Percentiles rank a stretch among this genome's conserved stretches.
Conservation (phyloP, 2,797 vertebrate genomes). For the Pterois miles region DNA sequence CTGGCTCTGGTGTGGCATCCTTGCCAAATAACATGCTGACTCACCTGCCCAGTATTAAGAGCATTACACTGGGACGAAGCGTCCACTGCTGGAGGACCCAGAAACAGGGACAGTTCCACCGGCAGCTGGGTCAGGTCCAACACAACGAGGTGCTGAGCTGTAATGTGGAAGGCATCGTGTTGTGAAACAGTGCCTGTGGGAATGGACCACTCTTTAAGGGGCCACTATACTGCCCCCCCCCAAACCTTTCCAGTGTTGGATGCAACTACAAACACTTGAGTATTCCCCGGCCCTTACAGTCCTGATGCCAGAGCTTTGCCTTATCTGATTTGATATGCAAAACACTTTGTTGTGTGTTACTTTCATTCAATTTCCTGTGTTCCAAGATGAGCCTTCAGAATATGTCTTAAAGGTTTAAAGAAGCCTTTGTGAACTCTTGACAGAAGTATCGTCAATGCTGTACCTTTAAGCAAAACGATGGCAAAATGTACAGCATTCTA, state of each 20-base stretch:
- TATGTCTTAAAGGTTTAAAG: constrained; percentile 28
- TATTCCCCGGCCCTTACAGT: not conserved
- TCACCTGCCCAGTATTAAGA: constrained; percentile 91
- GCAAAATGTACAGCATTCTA: not conserved
- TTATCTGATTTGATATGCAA: constrained; percentile 66
- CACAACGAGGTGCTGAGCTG: constrained; percentile 88
- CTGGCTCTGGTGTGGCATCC: constrained; percentile 82
- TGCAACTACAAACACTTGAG: not conserved
- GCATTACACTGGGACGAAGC: constrained; percentile 84
- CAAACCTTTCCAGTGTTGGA: not conserved
- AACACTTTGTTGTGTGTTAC: constrained; percentile 18
- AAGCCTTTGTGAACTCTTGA: constrained; percentile 27
- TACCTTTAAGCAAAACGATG: not conserved
- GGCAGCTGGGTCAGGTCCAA: constrained; percentile 85
- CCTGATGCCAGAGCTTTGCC: constrained; percentile 58
- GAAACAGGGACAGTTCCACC: constrained; percentile 91
- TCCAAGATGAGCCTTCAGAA: constrained; percentile 19
- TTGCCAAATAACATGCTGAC: constrained; percentile 86
- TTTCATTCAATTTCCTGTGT: constrained; percentile 29
- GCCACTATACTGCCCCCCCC: not conserved
- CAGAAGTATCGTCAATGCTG: constrained; percentile 2
- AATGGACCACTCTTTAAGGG: constrained; percentile 2
- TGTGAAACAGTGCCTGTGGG: constrained; percentile 51
- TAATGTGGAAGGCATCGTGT: constrained; percentile 70
- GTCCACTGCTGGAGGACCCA: constrained; percentile 90